Conservation (phyloP, 2,113 vertebrate genomes). For the Malurus alboscapulatus region DNA sequence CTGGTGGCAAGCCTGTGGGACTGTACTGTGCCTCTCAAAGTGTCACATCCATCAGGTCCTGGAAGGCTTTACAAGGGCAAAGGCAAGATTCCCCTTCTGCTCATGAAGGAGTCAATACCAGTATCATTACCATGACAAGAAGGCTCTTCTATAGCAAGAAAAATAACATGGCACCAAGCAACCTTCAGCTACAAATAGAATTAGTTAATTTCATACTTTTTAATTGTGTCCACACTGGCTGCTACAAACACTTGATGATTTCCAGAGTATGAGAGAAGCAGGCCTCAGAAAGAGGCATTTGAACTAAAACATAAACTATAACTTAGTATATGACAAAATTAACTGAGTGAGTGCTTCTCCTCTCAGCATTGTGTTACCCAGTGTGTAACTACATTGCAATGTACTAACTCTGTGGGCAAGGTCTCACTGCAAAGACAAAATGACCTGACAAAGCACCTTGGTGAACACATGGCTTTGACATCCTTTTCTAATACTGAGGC, state of each 20-base stretch:
- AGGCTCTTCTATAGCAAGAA: background rate
- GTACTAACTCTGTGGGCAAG: background rate
- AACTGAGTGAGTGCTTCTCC: background rate
- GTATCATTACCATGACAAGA: background rate
- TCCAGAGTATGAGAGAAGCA: background rate
- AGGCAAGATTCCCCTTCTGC: background rate
- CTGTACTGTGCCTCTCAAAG: too few relatives aligned
- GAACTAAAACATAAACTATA: background rate
- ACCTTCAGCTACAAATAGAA: background rate
- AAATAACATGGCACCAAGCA: background rate
- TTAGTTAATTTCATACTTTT: background rate
- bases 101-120: background rate
- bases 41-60: background rate
- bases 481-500: background rate
- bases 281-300: background rate
- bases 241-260: background rate
- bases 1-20: background rate
- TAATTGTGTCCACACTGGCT: background rate
- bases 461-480: background rate
- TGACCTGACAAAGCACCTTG: background rate
- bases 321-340: background rate
- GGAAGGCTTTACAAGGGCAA: background rate
- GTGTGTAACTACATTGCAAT: fast-evolving
- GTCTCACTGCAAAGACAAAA: background rate
- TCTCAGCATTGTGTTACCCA: background rate